These are phyloP conservation scores for Saxicola maurus DNA, from an alignment of 2,797 vertebrate genomes.

Conservation along the genomic window DNA sequence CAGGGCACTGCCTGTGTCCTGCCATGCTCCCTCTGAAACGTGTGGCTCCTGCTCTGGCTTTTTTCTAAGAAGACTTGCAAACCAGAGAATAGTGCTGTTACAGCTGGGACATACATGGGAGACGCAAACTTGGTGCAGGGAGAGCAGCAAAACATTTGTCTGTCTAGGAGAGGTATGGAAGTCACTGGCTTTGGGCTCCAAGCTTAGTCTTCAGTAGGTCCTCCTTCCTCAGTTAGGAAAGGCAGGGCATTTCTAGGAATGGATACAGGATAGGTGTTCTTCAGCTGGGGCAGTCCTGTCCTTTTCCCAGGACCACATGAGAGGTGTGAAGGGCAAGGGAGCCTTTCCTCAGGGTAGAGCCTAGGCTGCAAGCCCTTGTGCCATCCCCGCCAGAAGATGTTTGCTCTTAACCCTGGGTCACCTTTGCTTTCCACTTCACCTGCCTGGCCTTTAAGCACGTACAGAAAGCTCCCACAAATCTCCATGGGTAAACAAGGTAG, in stretches of 20 bases:
- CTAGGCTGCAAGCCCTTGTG: not conserved
- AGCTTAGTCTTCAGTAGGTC: not conserved
- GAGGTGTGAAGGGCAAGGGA: not conserved
- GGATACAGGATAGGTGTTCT: accelerated
- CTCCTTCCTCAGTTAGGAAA: not conserved
- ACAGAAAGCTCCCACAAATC: not conserved
- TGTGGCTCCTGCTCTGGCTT: not conserved
- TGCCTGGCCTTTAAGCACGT: not conserved
- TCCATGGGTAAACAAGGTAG: not conserved
- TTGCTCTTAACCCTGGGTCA: not conserved
- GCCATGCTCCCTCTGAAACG: not conserved
- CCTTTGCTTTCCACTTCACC: not conserved
- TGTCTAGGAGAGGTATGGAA: not conserved
- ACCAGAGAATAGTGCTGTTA: not conserved
- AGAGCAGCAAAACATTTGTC: not conserved
- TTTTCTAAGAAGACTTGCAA: not conserved
- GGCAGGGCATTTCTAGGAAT: not conserved
- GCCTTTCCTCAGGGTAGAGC: not conserved
- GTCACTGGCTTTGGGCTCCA: not conserved
- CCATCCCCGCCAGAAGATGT: not conserved
- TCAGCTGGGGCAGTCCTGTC: not conserved
- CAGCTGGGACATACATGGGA: not conserved
- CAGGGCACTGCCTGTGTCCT: not conserved
- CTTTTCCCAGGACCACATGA: not conserved
- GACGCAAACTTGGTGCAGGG: not conserved